These are phyloP conservation scores for Rhinogobius similis DNA, from an alignment of 2,113 vertebrate genomes.

Conservation along the genomic window DNA sequence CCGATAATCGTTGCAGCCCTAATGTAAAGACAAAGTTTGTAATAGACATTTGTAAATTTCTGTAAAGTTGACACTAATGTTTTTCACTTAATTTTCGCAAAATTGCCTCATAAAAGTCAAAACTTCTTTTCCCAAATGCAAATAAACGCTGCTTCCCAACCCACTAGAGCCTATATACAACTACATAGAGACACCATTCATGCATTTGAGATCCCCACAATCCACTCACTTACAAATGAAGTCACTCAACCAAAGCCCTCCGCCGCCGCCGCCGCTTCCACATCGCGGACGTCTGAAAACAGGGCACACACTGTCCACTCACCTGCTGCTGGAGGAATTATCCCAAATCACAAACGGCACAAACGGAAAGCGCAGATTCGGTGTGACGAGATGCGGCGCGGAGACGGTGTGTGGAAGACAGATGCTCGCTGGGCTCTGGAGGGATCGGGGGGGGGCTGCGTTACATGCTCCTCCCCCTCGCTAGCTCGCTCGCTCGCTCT, in stretches of 20 bases:
- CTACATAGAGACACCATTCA: constrained; percentile 1
- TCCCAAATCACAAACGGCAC: too few species aligned
- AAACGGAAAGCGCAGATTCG: neutral
- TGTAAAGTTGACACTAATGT: too few species aligned
- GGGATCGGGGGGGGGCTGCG: too few species aligned
- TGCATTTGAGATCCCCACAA: neutral
- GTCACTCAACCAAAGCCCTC: neutral
- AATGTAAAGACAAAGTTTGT: too few species aligned
- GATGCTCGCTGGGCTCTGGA: neutral
- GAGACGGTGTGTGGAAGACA: neutral
- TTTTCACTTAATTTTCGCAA: too few species aligned
- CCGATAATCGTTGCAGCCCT: too few species aligned
- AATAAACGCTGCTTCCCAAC: neutral
- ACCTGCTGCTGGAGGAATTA: neutral
- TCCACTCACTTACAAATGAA: constrained; percentile 1
- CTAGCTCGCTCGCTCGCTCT: neutral
- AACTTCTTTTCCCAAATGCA: too few species aligned
- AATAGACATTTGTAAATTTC: too few species aligned
- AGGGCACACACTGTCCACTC: neutral
- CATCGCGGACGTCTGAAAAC: neutral
- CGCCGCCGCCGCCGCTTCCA: neutral
- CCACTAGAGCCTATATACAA: neutral
- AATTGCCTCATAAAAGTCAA: neutral
- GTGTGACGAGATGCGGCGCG: neutral
- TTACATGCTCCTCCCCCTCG: constrained; percentile 58